These are phyloP conservation scores for Scaptomyza reducta DNA, from an alignment of 2,888 invertebrate species.

Conservation along the genomic window DNA sequence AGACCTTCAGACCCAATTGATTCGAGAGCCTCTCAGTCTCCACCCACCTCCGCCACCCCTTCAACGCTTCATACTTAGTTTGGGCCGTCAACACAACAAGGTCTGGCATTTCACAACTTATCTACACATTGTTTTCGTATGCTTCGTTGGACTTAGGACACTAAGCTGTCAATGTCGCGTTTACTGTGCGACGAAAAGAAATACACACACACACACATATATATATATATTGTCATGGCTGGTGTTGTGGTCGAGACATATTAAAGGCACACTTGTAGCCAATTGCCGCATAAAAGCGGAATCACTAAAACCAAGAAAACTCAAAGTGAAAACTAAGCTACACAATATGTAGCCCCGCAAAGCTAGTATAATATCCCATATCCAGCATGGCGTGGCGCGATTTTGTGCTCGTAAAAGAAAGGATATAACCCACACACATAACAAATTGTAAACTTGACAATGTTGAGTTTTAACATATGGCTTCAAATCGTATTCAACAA, in stretches of 20 bases:
- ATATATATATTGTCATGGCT: neutral
- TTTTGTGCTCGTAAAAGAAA: neutral
- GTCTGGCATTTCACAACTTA: slow-evolving; percentile 37
- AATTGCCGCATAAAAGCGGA: slow-evolving; percentile 51
- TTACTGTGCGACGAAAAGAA: slow-evolving; percentile 19
- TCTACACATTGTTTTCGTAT: slow-evolving; percentile 49
- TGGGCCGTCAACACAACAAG: slow-evolving; percentile 7
- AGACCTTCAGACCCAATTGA: slow-evolving; percentile 18
- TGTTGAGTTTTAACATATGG: neutral
- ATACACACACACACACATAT: neutral
- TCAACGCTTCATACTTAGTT: too few relatives aligned
- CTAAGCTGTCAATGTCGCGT: slow-evolving; percentile 42
- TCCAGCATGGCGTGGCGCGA: neutral
- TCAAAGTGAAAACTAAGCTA: slow-evolving; percentile 14
- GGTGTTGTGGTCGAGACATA: slow-evolving; percentile 18
- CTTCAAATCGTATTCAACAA: too few relatives aligned
- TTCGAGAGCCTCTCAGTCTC: neutral
- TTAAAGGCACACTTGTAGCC: slow-evolving; percentile 50
- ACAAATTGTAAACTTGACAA: neutral
- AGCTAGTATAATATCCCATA: neutral
- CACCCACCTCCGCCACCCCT: neutral
- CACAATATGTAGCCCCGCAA: neutral
- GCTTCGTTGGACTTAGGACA: slow-evolving; percentile 39
- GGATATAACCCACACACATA: neutral
- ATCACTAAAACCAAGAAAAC: slow-evolving; percentile 40